phyloP scores from a whole-genome alignment of 2,797 vertebrate species.

The Remorina albescens region DNA sequence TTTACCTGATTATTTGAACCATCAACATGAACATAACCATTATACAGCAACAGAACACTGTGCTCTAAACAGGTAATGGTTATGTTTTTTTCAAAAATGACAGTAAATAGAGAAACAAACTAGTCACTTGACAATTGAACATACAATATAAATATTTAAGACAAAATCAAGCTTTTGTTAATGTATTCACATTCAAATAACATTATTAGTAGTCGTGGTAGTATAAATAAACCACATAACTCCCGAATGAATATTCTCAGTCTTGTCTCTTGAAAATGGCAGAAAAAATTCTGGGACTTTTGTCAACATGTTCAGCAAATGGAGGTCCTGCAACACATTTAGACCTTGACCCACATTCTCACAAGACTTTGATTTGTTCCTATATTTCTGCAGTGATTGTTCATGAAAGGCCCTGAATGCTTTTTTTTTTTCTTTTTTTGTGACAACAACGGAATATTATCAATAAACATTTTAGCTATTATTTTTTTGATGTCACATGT shows the following conservation, averaged over 20 bases:
- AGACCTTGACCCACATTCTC: constrained; percentile 32
- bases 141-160: neutral
- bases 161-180: neutral
- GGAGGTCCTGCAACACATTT: constrained; percentile 47
- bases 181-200: too few relatives aligned
- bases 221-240: too few relatives aligned
- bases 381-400: constrained; percentile 22
- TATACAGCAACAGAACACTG: too few relatives aligned
- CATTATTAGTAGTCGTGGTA: too few relatives aligned
- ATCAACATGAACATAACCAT: too few relatives aligned
- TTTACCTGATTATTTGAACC: too few relatives aligned
- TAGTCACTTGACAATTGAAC: too few relatives aligned
- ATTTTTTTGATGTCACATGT: neutral
- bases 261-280: constrained; percentile 13
- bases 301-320: constrained; percentile 48
- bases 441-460: constrained; percentile 17
- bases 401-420: neutral
- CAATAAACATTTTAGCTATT: neutral
- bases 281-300: constrained; percentile 28
- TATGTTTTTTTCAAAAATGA: too few relatives aligned
- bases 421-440: neutral
- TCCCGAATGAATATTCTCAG: too few relatives aligned
- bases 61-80: too few relatives aligned
- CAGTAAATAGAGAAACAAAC: too few relatives aligned
- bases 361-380: constrained; percentile 21